A percentile compares a stretch with the other conserved stretches of the same genome.
These are phyloP conservation scores for Anisognathus igniventris DNA, from an alignment of 2,797 vertebrate genomes.

Conservation along the genomic window DNA sequence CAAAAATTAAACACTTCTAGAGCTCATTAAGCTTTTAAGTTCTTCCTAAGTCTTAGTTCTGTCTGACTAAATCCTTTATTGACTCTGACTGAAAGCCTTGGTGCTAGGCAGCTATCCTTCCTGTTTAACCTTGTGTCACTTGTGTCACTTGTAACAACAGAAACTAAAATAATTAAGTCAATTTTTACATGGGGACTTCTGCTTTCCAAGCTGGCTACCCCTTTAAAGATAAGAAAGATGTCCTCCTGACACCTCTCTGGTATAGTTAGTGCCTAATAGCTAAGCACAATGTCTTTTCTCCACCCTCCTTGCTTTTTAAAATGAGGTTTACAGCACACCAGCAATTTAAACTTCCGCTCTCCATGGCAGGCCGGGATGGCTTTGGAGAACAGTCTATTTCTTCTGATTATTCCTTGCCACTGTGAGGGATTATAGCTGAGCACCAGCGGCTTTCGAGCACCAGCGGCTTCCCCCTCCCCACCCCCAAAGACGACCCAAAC, in stretches of 20 bases:
- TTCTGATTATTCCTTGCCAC: background rate
- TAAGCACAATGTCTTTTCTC: background rate
- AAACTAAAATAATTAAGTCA: conserved; percentile 15
- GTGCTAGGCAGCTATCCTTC: background rate
- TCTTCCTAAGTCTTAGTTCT: background rate
- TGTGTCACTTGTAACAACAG: conserved; percentile 13
- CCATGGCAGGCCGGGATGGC: background rate
- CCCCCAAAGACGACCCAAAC: background rate
- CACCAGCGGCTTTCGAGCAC: background rate
- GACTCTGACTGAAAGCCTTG: background rate
- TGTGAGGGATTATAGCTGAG: background rate
- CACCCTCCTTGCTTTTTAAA: background rate
- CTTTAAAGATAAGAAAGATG: background rate
- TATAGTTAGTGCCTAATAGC: background rate
- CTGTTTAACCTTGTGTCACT: background rate
- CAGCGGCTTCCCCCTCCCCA: background rate
- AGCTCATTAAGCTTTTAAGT: conserved; percentile 7
- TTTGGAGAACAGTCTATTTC: background rate
- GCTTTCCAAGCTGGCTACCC: background rate
- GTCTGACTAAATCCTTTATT: background rate
- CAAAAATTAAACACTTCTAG: background rate
- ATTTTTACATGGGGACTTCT: background rate
- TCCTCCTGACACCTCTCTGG: background rate
- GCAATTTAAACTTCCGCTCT: background rate
- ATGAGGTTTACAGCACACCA: background rate